A percentile compares a stretch with the other conserved stretches of the same genome.
Conservation (phyloP, 1,140 invertebrate species). For the Bombus waltoni region DNA sequence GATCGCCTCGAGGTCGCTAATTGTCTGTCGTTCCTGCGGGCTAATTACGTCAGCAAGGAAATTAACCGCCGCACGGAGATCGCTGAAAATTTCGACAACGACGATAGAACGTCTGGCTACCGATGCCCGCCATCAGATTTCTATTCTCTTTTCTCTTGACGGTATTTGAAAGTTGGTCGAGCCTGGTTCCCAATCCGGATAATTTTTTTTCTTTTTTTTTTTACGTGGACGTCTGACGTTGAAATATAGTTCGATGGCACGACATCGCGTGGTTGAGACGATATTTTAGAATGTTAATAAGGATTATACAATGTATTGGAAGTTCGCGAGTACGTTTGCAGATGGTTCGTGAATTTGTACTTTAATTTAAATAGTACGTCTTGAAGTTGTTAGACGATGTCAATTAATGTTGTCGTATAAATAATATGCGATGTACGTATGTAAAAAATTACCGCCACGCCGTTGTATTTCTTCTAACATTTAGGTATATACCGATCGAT, state of each 20-base stretch:
- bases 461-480: too few relatives aligned
- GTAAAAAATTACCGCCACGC: too few relatives aligned
- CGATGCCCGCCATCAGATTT: background rate
- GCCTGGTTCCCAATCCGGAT: too few relatives aligned
- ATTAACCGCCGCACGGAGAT: conserved; percentile 3
- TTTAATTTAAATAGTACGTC: background rate
- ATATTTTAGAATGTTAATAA: background rate
- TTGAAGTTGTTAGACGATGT: background rate
- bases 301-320: background rate
- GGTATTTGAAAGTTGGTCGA: too few relatives aligned
- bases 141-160: background rate
- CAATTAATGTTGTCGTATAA: too few relatives aligned
- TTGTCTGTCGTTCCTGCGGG: conserved; percentile 33
- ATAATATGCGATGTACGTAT: too few relatives aligned
- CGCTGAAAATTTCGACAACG: conserved; percentile 29
- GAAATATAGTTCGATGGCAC: background rate
- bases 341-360: background rate
- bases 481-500: too few relatives aligned
- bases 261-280: background rate
- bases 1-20: conserved; percentile 39
- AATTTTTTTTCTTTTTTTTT: background rate
- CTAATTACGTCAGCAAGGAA: conserved; percentile 44
- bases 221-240: background rate
- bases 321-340: background rate
- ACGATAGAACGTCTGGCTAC: background rate